These are phyloP conservation scores for Eustalomyia histrio DNA, from an alignment of 2,888 invertebrate genomes.

Conservation along the genomic window DNA sequence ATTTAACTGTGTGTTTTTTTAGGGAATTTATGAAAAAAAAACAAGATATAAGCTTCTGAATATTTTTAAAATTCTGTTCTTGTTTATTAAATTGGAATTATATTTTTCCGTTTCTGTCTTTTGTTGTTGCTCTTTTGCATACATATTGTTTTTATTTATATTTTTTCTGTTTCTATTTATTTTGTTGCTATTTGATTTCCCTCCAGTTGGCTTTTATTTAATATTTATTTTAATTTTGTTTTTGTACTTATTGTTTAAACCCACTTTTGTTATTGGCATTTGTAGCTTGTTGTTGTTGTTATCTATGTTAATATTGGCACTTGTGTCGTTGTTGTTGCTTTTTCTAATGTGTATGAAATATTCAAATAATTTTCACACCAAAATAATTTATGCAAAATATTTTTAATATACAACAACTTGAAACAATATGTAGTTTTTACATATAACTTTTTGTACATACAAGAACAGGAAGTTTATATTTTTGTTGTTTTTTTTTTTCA, in stretches of 20 bases:
- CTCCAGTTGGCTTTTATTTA: constrained; percentile 26
- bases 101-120: constrained; percentile 15
- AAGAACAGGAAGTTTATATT: constrained; percentile 18
- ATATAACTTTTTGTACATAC: not conserved
- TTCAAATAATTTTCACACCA: constrained; percentile 42
- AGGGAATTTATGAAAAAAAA: too few relatives aligned
- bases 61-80: not conserved
- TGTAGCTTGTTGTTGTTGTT: constrained; percentile 21
- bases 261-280: constrained; percentile 34
- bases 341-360: constrained; percentile 24
- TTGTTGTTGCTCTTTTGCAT: constrained; percentile 27
- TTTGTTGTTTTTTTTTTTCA: not conserved
- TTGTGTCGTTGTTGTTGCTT: constrained; percentile 17
- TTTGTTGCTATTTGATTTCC: constrained; percentile 30
- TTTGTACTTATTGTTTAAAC: constrained; percentile 43
- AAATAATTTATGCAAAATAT: constrained; percentile 49
- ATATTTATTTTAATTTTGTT: constrained; percentile 39
- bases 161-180: not conserved
- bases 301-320: constrained; percentile 22
- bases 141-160: constrained; percentile 2
- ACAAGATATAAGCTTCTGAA: too few relatives aligned
- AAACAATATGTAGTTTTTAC: not conserved
- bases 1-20: too few relatives aligned
- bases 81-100: not conserved
- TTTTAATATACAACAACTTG: not conserved